Conservation (phyloP, 2,888 invertebrate species). For the Epirrita christyi region DNA sequence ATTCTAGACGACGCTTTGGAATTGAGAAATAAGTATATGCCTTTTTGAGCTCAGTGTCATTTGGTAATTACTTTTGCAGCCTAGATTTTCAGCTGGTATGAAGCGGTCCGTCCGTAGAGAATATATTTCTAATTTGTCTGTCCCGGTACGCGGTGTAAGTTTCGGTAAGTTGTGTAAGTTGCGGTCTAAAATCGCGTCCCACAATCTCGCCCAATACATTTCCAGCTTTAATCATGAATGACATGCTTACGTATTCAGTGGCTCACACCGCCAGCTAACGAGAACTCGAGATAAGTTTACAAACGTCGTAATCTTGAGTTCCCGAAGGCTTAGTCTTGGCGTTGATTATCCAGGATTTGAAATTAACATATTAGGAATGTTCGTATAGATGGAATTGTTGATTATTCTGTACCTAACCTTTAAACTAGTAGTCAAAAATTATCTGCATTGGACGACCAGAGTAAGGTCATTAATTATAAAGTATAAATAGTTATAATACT, state of each 20-base stretch:
- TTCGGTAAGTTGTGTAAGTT: background rate
- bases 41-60: too few species aligned
- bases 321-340: slow-evolving; percentile 70
- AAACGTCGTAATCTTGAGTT: slow-evolving; percentile 77
- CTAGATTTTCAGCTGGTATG: too few species aligned
- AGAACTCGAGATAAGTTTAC: slow-evolving; percentile 81
- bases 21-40: too few species aligned
- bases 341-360: slow-evolving; percentile 78
- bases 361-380: slow-evolving; percentile 77
- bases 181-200: slow-evolving; percentile 13
- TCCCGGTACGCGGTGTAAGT: background rate
- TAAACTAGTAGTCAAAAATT: too few species aligned
- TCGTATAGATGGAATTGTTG: slow-evolving; percentile 33
- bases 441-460: background rate
- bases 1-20: too few species aligned
- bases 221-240: slow-evolving; percentile 66
- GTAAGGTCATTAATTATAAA: too few species aligned
- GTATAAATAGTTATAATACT: too few species aligned
- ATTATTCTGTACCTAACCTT: slow-evolving; percentile 7
- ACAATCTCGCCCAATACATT: slow-evolving; percentile 15
- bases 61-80: too few species aligned
- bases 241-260: slow-evolving; percentile 80
- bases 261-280: slow-evolving; percentile 74
- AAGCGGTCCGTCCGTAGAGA: too few species aligned
- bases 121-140: too few species aligned